Base-by-base conservation (phyloP, 1,140 invertebrate genomes). In the Prorops nasuta region DNA sequence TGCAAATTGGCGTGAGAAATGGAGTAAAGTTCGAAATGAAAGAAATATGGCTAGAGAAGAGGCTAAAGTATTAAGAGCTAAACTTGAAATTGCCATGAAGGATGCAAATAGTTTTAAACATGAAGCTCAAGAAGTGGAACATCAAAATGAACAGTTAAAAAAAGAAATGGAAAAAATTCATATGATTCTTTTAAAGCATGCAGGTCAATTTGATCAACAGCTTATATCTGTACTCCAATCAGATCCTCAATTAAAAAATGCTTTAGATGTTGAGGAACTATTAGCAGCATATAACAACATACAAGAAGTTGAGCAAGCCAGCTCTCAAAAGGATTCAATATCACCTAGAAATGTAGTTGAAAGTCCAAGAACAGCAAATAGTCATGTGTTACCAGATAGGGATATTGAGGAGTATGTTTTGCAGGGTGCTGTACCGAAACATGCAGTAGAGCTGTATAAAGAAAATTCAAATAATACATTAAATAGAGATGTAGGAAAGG, bases 1-100 rank as follows among this genome's bases (percentile, higher is more conserved):
- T 0, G 87, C 88, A 10, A 91, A 91, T 65, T 93, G 90, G 90
- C 80, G 94, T 7, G 92, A 96, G 72, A 98, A 98, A 70, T 98
- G 95, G 96, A 94, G 90, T 72, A 96, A 96, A 77, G 86, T 91
- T 4, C 77, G 90, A 37, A 89, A 87, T 66, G 91, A 94, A 76
- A 80, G 91, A 15, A 94, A 94, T 64, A 88, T 91, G 73, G 87
- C 91, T 0, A 74, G 92, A 28, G 93, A 96, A 64, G 93, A 96
- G 74, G 82, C 86, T 3, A 90, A 94, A 67, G 82, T 87, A 43
- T 70, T 95, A 0, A 83, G 91, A 61, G 80, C 82, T 15, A 93
- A 92, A 75, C 76, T 94, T 41, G 93, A 95, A 66, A 68, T 82
- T 7, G 77, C 87, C 2, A 74, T 87, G 15, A 94, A 94, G 78